Percentiles rank a stretch among this genome's conserved stretches.
Evolutionary conservation across 2,797 vertebrate species (phyloP).

Genomic region (Paedocypris micromegethes): DNA sequence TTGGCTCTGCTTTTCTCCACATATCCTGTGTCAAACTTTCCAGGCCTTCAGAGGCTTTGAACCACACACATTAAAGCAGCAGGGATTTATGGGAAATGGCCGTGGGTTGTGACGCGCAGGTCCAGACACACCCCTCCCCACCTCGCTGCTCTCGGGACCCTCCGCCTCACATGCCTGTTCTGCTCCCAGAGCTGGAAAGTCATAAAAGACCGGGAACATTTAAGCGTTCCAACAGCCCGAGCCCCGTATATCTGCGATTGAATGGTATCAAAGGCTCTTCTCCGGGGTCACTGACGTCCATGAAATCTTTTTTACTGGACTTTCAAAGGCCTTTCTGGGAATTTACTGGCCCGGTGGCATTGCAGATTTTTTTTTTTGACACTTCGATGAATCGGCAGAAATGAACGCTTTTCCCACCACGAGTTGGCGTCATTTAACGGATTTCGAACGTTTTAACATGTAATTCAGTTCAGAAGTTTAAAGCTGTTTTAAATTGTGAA

Average conservation of each 20-base stretch:
- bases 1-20: conserved; percentile 54
- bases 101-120: conserved; percentile 50
- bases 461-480: no score
- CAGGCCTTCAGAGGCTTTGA: conserved; percentile 63
- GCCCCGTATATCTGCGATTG: conserved; percentile 62
- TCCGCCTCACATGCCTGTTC: conserved; percentile 62
- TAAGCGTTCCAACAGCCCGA: conserved; percentile 81
- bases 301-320: conserved; percentile 66
- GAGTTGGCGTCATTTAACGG: no score
- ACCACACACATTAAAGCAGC: conserved; percentile 64
- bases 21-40: conserved; percentile 55
- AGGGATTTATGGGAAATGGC: conserved; percentile 62
- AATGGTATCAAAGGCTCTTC: conserved; percentile 69
- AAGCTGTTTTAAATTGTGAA: no score
- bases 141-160: conserved; percentile 16
- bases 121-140: conserved; percentile 53
- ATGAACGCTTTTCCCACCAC: conserved; percentile 22
- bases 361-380: conserved; percentile 55
- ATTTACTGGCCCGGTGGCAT: conserved; percentile 55
- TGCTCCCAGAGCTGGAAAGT: conserved; percentile 72
- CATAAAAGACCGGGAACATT: conserved; percentile 68
- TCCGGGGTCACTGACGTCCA: conserved; percentile 60
- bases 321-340: conserved; percentile 64
- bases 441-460: no score
- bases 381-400: conserved; percentile 25